Conservation (phyloP, 2,888 invertebrate species). For the Drosophila trichaetosa region DNA sequence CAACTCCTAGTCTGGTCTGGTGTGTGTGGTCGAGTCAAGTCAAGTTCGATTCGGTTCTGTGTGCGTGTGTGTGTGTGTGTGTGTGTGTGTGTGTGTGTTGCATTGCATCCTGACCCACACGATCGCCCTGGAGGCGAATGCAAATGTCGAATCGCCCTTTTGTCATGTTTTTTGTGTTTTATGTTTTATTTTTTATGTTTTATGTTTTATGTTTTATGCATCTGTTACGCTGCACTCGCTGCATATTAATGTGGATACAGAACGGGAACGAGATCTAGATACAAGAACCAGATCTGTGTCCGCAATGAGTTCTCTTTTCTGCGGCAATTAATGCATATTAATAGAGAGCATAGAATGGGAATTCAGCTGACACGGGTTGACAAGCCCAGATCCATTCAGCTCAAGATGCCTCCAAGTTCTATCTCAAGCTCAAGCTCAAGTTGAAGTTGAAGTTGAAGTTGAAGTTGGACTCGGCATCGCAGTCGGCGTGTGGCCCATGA, state of each 20-base stretch:
- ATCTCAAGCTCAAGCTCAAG: not conserved
- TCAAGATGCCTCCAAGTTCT: conserved; percentile 3
- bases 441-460: not conserved
- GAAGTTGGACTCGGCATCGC: not conserved
- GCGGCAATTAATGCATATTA: conserved; percentile 47
- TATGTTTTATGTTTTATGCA: conserved; percentile 45
- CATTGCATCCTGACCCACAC: conserved; percentile 34
- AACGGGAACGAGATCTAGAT: conserved; percentile 10
- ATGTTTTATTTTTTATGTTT: not conserved
- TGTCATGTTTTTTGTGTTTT: conserved; percentile 50
- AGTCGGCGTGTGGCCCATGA: conserved; percentile 12
- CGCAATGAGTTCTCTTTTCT: not conserved
- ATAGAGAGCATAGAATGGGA: conserved; percentile 21
- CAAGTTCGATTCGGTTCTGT: not conserved
- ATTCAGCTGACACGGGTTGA: conserved; percentile 51
- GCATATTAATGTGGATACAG: conserved; percentile 37
- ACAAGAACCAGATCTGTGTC: conserved; percentile 10
- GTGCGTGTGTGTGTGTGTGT: not conserved
- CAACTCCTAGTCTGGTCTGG: conserved; percentile 1
- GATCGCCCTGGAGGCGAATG: conserved; percentile 30
- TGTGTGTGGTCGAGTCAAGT: conserved; percentile 47
- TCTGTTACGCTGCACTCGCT: conserved; percentile 35
- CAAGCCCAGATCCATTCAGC: conserved; percentile 18
- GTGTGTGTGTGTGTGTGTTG: not conserved
- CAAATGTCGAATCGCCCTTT: conserved; percentile 40